These are phyloP conservation scores for Balaenoptera acutorostrata DNA, from an alignment of 2,113 vertebrate genomes.

Conservation along the genomic window DNA sequence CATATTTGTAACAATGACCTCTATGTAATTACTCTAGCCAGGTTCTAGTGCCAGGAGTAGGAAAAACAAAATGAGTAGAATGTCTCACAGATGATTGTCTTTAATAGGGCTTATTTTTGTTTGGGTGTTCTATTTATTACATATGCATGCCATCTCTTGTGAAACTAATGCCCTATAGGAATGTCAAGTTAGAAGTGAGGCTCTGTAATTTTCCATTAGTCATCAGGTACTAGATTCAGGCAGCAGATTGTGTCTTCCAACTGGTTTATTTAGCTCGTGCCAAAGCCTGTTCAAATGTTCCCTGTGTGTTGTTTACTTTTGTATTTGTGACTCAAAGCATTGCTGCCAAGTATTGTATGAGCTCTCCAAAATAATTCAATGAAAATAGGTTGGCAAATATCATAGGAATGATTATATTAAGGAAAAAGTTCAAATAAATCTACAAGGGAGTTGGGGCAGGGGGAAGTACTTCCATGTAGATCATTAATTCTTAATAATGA, in stretches of 20 bases:
- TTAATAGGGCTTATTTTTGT: constrained; percentile 6
- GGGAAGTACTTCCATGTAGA: background rate
- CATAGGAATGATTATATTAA: background rate
- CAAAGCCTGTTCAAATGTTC: constrained; percentile 21
- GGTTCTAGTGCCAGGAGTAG: background rate
- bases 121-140: constrained; percentile 1
- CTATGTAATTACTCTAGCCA: background rate
- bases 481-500: constrained; percentile 14
- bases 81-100: background rate
- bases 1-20: background rate
- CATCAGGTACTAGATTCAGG: background rate
- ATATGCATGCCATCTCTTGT: background rate
- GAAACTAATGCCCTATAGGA: constrained; percentile 27
- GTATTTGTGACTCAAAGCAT: background rate
- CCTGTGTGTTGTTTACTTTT: constrained; percentile 27
- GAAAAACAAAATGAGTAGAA: background rate
- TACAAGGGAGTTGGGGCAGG: background rate
- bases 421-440: background rate
- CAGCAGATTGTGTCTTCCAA: constrained; percentile 16
- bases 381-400: background rate
- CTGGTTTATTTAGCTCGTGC: background rate
- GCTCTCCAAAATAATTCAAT: constrained; percentile 9
- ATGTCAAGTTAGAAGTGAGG: constrained; percentile 27
- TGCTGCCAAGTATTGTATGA: background rate
- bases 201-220: constrained; percentile 43